These are phyloP conservation scores for Canis aureus DNA, from an alignment of 2,113 vertebrate genomes.

Conservation along the genomic window DNA sequence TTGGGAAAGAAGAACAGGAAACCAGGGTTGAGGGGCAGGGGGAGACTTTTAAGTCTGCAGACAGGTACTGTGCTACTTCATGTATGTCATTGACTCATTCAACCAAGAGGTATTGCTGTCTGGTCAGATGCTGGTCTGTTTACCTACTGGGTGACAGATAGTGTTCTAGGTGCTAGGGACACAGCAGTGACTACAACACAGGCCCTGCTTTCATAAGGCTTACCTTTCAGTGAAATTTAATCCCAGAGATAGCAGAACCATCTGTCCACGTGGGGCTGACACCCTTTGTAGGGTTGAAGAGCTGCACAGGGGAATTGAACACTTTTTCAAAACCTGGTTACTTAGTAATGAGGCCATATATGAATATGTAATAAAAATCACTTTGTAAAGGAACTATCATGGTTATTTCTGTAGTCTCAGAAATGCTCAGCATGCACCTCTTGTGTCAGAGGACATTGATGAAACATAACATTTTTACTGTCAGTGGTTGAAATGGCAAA, in stretches of 20 bases:
- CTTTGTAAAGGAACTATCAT: background rate
- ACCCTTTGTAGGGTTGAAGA: background rate
- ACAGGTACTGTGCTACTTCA: background rate
- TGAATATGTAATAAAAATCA: background rate
- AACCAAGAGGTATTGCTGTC: fast-evolving
- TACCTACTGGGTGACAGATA: background rate
- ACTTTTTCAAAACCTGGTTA: background rate
- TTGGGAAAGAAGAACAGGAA: too few species aligned
- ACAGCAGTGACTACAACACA: background rate
- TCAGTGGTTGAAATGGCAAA: fast-evolving
- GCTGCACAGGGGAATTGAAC: too few species aligned
- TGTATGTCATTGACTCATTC: background rate
- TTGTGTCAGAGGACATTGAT: background rate
- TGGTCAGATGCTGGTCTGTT: background rate
- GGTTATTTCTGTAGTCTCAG: background rate
- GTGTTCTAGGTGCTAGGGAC: background rate
- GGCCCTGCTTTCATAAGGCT: background rate
- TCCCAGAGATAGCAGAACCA: background rate
- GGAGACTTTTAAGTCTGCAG: background rate
- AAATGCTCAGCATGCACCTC: background rate
- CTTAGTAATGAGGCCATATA: background rate
- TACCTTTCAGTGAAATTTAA: background rate
- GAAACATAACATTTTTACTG: background rate
- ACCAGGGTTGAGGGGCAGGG: background rate
- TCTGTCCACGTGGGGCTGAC: fast-evolving